Percentiles rank a stretch among this genome's conserved stretches.
Evolutionary conservation across 2,113 vertebrate genomes (phyloP).

Genomic region (Mirza zaza): DNA sequence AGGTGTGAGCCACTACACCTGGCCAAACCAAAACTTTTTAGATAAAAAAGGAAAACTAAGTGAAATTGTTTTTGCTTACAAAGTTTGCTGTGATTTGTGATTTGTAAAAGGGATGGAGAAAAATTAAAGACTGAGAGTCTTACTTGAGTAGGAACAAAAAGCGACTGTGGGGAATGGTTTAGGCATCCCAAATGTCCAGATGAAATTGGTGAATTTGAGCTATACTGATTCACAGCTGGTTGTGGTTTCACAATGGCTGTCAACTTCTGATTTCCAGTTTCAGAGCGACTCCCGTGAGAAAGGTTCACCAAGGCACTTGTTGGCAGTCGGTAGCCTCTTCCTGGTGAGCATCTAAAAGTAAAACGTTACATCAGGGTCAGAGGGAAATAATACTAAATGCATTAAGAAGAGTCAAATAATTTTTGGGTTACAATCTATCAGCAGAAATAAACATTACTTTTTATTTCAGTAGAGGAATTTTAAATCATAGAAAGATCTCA

Average conservation of each 20-base stretch:
- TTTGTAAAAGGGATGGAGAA: slow-evolving; percentile 30
- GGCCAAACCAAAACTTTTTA: background rate
- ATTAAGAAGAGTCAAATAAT: slow-evolving; percentile 4
- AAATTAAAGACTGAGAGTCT: slow-evolving; percentile 52
- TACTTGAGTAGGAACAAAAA: slow-evolving; percentile 93
- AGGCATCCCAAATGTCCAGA: slow-evolving; percentile 87
- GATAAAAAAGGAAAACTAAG: slow-evolving; percentile 19
- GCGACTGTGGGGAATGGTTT: slow-evolving; percentile 95
- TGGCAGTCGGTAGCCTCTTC: slow-evolving; percentile 93
- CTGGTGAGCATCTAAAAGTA: slow-evolving; percentile 87
- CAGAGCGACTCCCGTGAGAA: slow-evolving; percentile 91
- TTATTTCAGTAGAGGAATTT: background rate
- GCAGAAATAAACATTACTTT: background rate
- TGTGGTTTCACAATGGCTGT: slow-evolving; percentile 96
- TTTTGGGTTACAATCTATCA: background rate
- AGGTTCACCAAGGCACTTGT: slow-evolving; percentile 97
- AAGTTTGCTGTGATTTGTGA: background rate
- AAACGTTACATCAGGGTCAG: slow-evolving; percentile 21
- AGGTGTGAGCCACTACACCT: no score
- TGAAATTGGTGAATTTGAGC: slow-evolving; percentile 73
- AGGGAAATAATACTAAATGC: slow-evolving; percentile 23
- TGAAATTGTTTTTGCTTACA: slow-evolving; percentile 16
- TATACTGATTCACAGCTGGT: slow-evolving; percentile 84
- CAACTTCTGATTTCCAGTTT: slow-evolving; percentile 91
- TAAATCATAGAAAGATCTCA: slow-evolving; percentile 9